Conservation (phyloP, 2,113 vertebrate species). For the Psephotus haematonotus region DNA sequence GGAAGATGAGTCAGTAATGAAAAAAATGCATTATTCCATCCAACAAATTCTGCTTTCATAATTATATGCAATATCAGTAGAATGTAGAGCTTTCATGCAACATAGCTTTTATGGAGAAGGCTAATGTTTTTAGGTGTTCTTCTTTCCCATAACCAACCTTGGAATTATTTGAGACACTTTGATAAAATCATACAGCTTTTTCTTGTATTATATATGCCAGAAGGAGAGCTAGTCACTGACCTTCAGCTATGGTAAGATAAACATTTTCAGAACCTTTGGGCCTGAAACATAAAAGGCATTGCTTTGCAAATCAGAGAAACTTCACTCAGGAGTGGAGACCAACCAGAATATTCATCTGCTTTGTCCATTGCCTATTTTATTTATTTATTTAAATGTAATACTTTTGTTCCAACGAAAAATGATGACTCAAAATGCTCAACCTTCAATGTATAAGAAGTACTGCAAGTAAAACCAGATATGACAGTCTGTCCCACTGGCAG, state of each 20-base stretch:
- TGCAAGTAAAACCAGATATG: background rate
- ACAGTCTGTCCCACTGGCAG: background rate
- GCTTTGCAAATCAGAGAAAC: background rate
- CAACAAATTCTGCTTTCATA: background rate
- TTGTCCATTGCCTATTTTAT: background rate
- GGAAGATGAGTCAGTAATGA: background rate
- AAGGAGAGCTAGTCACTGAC: constrained; percentile 20
- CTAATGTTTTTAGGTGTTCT: background rate
- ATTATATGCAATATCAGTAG: background rate
- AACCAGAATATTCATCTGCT: background rate
- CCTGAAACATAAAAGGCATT: background rate
- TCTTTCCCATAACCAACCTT: constrained; percentile 1
- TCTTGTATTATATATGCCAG: constrained; percentile 5
- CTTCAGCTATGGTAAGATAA: constrained; percentile 39
- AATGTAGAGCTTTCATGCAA: background rate
- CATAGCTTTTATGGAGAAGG: background rate
- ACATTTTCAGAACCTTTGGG: background rate
- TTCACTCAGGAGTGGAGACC: background rate
- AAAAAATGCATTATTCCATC: background rate
- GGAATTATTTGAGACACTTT: constrained; percentile 34
- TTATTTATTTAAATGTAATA: background rate
- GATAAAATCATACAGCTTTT: constrained; percentile 8
- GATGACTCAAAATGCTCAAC: background rate
- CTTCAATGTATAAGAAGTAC: background rate
- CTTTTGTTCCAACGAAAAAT: background rate